Evolutionary conservation across 2,113 vertebrate species (phyloP).

Genomic region (Anolis sagrei): DNA sequence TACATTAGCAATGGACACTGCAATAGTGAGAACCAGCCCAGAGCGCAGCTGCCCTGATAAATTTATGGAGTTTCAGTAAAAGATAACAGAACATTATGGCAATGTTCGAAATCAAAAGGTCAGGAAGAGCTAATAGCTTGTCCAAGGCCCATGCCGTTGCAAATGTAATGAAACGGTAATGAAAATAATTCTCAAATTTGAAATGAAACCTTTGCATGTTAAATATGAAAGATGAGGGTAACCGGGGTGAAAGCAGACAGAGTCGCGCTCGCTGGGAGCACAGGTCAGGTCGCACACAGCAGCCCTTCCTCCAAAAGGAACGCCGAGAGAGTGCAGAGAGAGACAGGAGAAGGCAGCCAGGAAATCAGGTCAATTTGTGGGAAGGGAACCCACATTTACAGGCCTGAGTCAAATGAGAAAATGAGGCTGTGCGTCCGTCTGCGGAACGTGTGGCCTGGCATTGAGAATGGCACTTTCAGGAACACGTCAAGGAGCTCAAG

Average conservation of each 20-base stretch:
- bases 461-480: too few species aligned
- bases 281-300: not conserved
- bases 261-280: accelerated
- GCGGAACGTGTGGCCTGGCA: too few species aligned
- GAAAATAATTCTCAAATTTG: not conserved
- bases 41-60: slow-evolving; percentile 47
- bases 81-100: slow-evolving; percentile 39
- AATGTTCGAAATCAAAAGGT: slow-evolving; percentile 63
- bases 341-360: not conserved
- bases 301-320: not conserved
- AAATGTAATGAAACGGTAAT: slow-evolving; percentile 52
- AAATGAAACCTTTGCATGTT: slow-evolving; percentile 21
- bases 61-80: slow-evolving; percentile 63
- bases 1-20: not conserved
- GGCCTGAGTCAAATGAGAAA: too few species aligned
- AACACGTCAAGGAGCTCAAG: too few species aligned
- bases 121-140: slow-evolving; percentile 28
- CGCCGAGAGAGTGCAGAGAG: not conserved
- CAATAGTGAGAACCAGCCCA: slow-evolving; percentile 52
- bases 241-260: slow-evolving; percentile 15
- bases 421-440: too few species aligned
- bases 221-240: slow-evolving; percentile 45
- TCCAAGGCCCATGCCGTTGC: slow-evolving; percentile 35
- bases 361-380: not conserved
- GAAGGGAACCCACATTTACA: not conserved